Evolutionary conservation across 2,888 invertebrate genomes (phyloP), one percentile per base, ranked within the genome.

Genomic region (Tiliacea citrago): DNA sequence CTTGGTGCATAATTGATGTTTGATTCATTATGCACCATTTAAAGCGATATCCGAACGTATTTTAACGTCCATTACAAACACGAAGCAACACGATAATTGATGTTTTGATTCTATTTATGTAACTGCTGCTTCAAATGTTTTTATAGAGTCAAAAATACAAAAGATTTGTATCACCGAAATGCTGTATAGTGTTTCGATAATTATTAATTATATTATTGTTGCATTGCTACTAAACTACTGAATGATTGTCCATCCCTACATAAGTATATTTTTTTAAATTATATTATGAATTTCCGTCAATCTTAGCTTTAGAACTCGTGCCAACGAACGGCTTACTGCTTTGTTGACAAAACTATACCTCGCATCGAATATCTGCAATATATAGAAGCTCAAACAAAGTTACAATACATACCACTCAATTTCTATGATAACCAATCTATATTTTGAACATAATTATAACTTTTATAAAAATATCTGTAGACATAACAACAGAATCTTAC

Each of bases 21-120:
- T 29, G 3, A 29, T n/a, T 80, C 16, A 73, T 71, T 68, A 66
- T 68, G 69, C 63, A 71, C 62, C 53, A 63, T 76, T 74, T 78
- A 60, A 63, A 73, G 49, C 29, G 51, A 61, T 73, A 61, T 66
- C 53, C 42, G 53, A 73, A 55, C n/a, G n/a, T n/a, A 66, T 61
- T 42, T 21, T n/a, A 66, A 58, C 53, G 9, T 55, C 21, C 51
- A 77, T 74, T 75, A 77, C 35, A 67, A 67, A 12, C 74, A 73
- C 68, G 72, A 77, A 73, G 16, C 35, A 49, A 61, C 8, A 10
- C 21, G 35, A 45, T 63, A 2, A 57, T 66, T 24, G 49, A n/a
- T 53, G 47, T 39, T 62, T 76, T 47, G 55, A 66, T 72, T 24
- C 1, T 29, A 39, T 75, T 10, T 57, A 47, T 63, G 24, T 45